Percentiles rank a stretch among this genome's conserved stretches.
phyloP scores from a whole-genome alignment of 2,113 vertebrate species.

The Apteryx mantelli region DNA sequence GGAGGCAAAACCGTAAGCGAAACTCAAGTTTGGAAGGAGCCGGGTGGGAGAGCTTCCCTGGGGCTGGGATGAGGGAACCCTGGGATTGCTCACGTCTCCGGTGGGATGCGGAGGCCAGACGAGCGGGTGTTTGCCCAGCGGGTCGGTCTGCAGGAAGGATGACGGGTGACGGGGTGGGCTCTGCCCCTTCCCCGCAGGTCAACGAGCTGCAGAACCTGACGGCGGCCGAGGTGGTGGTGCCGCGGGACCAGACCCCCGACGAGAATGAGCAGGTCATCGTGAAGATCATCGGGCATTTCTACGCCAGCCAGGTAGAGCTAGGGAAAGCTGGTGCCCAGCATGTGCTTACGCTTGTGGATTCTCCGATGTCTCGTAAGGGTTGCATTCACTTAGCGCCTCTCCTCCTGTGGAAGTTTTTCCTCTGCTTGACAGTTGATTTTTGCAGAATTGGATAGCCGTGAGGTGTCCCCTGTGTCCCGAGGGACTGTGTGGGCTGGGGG shows the following conservation, averaged over 20 bases:
- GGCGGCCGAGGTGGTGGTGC: slow-evolving; percentile 94
- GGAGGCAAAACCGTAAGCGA: slow-evolving; percentile 92
- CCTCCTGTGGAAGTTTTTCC: not conserved
- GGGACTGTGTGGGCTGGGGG: accelerated
- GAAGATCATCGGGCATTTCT: slow-evolving; percentile 98
- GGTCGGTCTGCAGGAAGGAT: not conserved
- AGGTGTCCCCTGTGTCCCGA: accelerated
- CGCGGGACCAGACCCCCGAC: slow-evolving; percentile 92
- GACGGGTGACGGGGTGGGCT: accelerated
- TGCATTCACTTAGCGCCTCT: accelerated
- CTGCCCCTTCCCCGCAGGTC: slow-evolving; percentile 74
- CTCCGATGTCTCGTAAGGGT: not conserved
- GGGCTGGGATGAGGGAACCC: not conserved
- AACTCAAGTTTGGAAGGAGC: accelerated
- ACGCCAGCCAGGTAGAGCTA: slow-evolving; percentile 90
- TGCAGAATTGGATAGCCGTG: not conserved
- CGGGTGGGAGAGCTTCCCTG: too few species aligned
- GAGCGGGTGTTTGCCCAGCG: not conserved
- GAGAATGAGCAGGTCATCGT: slow-evolving; percentile 96
- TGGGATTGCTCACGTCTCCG: too few species aligned
- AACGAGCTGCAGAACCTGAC: slow-evolving; percentile 96
- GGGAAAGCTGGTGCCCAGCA: too few species aligned
- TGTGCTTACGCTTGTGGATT: not conserved
- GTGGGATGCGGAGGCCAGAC: too few species aligned
- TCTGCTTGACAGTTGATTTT: accelerated